Base-by-base conservation (phyloP, 1,140 invertebrate species). In the Meloidogyne chitwoodi region DNA sequence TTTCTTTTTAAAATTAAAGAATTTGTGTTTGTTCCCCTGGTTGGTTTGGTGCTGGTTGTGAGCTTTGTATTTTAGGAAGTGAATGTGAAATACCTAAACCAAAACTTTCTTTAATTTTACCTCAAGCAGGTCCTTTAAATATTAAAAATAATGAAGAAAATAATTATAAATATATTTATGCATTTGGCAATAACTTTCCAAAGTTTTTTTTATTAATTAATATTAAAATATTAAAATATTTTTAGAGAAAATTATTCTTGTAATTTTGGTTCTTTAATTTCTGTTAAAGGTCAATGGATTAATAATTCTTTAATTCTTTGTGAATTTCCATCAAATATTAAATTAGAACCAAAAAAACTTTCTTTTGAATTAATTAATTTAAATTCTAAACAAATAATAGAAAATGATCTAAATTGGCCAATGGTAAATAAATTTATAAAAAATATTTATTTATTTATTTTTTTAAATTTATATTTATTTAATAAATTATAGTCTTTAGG, bases 31-130 rank as follows among this genome's bases (percentile, higher is more conserved):
- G 71, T 34, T 65, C 71, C 14, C 56, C 71, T 38, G 71, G 48
- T 27, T 73, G 71, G 71, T 63, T 63, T 22, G 71, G 71, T 27
- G 41, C 71, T 31, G 71, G 56, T 22, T 73, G 71, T 64, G 71
- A 73, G n/a, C 56, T 73, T 56, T 73, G 71, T 31, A 24, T 64
- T 34, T 22, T 73, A 10, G 48, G 71, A 6, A 14, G 63, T 6
- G 22, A 22, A n/a, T 73, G 71, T 63, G 22, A 24, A 19, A 26
- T 26, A 22, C 2, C 41, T 3, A 12, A 16, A 34, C 56, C 71
- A 2, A 19, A 61, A 64, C 24, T 73, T 34, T 14, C 71, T 16
- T 24, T 73, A 11, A 63, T 73, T 34, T 10, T 73, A 14, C 71
- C 71, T 26, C 71, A 73, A 31, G 71, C 56, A 22, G 48, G 56